Evolutionary conservation across 2,113 vertebrate species (phyloP).

Genomic region (Xenus cinereus): DNA sequence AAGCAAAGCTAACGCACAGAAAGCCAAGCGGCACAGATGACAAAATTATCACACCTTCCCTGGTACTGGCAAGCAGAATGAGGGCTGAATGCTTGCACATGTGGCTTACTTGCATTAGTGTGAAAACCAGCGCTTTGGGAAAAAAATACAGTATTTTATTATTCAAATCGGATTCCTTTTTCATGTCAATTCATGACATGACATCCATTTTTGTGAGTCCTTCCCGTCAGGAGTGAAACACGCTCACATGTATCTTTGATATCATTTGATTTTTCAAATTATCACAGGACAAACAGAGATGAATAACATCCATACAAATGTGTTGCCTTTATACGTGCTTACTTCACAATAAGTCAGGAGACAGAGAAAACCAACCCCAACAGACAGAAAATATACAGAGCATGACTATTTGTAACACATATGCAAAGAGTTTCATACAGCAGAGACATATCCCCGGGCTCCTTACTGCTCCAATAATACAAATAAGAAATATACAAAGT

Average conservation of each 20-base stretch:
- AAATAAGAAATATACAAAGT: slow-evolving; percentile 43
- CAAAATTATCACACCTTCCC: slow-evolving; percentile 77
- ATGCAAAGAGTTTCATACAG: not conserved
- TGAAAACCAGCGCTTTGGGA: slow-evolving; percentile 4
- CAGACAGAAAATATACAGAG: slow-evolving; percentile 17
- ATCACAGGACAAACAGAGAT: not conserved
- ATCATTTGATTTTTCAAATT: not conserved
- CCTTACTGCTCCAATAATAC: not conserved
- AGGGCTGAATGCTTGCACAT: slow-evolving; percentile 64
- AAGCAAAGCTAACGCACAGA: slow-evolving; percentile 32
- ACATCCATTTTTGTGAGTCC: not conserved
- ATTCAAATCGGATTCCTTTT: slow-evolving; percentile 31
- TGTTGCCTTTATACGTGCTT: not conserved
- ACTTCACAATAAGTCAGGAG: not conserved
- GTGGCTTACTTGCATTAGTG: slow-evolving; percentile 64
- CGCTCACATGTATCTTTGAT: not conserved
- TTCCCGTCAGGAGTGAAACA: not conserved
- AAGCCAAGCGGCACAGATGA: slow-evolving; percentile 71
- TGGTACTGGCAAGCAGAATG: slow-evolving; percentile 59
- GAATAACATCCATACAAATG: not conserved
- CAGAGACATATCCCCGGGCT: not conserved
- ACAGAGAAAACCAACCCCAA: not conserved
- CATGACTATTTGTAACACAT: not conserved
- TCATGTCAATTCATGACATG: not conserved
- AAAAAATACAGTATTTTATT: slow-evolving; percentile 5